A percentile compares a stretch with the other conserved stretches of the same genome.
phyloP scores from a whole-genome alignment of 2,797 vertebrate species.

The Chelmon rostratus region DNA sequence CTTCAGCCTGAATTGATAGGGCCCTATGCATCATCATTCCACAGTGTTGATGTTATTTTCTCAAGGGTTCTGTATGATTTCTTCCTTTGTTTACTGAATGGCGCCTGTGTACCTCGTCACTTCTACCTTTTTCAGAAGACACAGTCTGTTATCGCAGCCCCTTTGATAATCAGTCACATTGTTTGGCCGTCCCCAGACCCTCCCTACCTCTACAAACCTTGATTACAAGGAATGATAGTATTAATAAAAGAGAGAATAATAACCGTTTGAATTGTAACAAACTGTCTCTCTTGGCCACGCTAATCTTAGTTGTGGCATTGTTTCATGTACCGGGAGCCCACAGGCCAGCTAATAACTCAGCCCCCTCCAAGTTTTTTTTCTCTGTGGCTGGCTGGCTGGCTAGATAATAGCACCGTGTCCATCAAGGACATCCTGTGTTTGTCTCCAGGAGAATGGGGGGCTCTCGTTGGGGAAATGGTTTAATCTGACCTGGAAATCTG shows the following conservation, averaged over 20 bases:
- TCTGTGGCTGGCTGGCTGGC: constrained; percentile 83
- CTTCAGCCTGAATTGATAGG: constrained; percentile 68
- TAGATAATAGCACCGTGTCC: constrained; percentile 92
- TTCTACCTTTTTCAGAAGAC: constrained; percentile 81
- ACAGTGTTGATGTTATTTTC: constrained; percentile 81
- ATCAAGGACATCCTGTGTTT: constrained; percentile 99
- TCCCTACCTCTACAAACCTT: constrained; percentile 85
- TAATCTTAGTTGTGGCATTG: constrained; percentile 95
- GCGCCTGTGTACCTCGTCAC: constrained; percentile 80
- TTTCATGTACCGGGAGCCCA: constrained; percentile 85
- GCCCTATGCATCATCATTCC: constrained; percentile 74
- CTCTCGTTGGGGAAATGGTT: constrained; percentile 87
- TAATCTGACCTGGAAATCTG: constrained; percentile 88
- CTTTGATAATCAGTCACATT: constrained; percentile 86
- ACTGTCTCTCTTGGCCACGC: constrained; percentile 86
- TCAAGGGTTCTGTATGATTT: constrained; percentile 83
- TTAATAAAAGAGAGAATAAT: constrained; percentile 86
- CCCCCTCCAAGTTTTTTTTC: constrained; percentile 83
- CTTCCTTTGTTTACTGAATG: constrained; percentile 84
- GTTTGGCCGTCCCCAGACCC: constrained; percentile 80
- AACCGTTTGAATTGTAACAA: constrained; percentile 85
- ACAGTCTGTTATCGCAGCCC: constrained; percentile 77
- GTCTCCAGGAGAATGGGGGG: constrained; percentile 93
- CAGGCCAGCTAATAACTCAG: constrained; percentile 92
- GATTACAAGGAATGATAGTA: constrained; percentile 83